These are phyloP conservation scores for Synanthedon vespiformis DNA, from an alignment of 2,888 invertebrate genomes.

Conservation along the genomic window DNA sequence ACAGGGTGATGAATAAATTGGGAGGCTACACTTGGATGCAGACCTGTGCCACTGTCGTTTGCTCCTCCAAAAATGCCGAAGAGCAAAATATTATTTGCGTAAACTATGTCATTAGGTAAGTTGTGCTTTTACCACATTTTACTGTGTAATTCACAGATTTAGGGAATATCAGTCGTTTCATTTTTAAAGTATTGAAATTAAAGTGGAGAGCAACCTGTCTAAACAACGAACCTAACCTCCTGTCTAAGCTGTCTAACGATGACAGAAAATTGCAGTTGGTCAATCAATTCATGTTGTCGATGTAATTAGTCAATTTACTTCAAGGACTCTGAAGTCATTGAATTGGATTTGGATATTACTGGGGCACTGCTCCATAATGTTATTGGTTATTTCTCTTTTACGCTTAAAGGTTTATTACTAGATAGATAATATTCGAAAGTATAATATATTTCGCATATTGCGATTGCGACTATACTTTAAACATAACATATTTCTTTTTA, in stretches of 20 bases:
- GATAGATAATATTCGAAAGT: too few species aligned
- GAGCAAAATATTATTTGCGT: constrained; percentile 98
- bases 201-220: background rate
- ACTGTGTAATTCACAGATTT: background rate
- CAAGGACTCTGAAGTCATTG: too few species aligned
- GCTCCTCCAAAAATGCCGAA: constrained; percentile 94
- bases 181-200: background rate
- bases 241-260: too few species aligned
- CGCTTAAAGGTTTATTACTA: too few species aligned
- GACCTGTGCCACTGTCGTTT: constrained; percentile 96
- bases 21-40: constrained; percentile 98
- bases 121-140: background rate
- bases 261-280: too few species aligned
- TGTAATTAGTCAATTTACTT: too few species aligned
- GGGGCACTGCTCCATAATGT: too few species aligned
- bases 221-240: too few species aligned
- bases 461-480: background rate
- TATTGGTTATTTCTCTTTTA: too few species aligned
- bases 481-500: background rate
- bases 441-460: too few species aligned
- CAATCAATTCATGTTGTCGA: too few species aligned
- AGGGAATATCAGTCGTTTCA: background rate
- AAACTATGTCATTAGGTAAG: constrained; percentile 95
- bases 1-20: constrained; percentile 94
- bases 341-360: too few species aligned